Conservation (phyloP, 2,888 invertebrate genomes). For the Argyresthia albistria region DNA sequence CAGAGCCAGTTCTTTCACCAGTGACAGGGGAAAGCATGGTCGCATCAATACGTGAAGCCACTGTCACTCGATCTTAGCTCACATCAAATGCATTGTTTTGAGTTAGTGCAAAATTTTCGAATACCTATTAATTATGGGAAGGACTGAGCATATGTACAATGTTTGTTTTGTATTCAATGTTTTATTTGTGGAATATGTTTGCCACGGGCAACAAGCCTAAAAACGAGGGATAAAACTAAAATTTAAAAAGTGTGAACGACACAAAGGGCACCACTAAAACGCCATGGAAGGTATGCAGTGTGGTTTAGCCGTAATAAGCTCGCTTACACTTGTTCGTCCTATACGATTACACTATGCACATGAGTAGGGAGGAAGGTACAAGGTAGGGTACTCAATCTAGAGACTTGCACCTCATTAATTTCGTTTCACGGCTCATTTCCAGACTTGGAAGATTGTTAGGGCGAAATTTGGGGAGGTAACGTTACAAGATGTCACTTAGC, state of each 20-base stretch:
- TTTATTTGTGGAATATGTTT: no score
- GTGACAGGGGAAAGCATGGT: no score
- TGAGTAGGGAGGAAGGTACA: no score
- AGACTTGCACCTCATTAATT: conserved; percentile 20
- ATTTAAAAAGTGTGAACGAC: not conserved
- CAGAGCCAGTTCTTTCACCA: conserved; percentile 26
- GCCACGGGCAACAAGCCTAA: not conserved
- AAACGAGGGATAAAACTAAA: not conserved
- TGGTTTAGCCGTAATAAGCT: conserved; percentile 37
- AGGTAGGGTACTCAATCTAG: conserved; percentile 18
- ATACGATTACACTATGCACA: no score
- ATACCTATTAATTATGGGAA: no score
- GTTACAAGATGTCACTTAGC: conserved; percentile 3
- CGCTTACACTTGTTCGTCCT: conserved; percentile 13
- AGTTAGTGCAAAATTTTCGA: no score
- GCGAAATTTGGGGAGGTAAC: conserved; percentile 5
- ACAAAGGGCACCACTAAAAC: not conserved
- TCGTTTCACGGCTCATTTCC: conserved; percentile 29
- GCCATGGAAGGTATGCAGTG: conserved; percentile 8
- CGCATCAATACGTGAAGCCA: no score
- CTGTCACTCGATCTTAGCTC: no score
- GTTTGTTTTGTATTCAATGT: no score
- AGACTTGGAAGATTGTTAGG: conserved; percentile 1
- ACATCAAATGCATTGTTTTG: no score
- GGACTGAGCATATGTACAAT: no score